Evolutionary conservation across 2,797 vertebrate genomes (phyloP), one percentile per base, ranked within the genome.

Genomic region (Sphenopsis melanotis): DNA sequence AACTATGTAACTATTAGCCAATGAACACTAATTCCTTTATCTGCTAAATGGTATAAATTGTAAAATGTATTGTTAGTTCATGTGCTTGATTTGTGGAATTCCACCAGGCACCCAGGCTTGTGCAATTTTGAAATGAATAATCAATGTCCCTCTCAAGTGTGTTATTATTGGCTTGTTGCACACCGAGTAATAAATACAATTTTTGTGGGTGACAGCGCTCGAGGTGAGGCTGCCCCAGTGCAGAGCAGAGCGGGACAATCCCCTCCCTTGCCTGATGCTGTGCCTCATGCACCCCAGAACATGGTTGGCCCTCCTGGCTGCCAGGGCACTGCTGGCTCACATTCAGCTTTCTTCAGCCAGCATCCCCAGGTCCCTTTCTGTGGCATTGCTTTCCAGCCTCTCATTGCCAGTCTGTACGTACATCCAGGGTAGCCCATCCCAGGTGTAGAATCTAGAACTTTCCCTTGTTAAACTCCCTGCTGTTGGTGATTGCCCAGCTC

Each of bases 301-400:
- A 39, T 0, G 0, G 0, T 2, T 77, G n/a, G n/a, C 56, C 29
- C 29, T 63, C 11, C 29, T 76, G 49, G 29, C 57, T 77, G 37
- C 42, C 50, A 22, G 50, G 50, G n/a, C 71, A 14, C 42, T 50
- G 24, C 29, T 83, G 64, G 3, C 21, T 70, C 42, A 17, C 1
- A 3, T 10, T 39, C 15, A 22, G 0, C 37, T 64, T 76, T 8
- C 36, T 12, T 19, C 0, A 0, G 26, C 29, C 29, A 52, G 57
- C 9, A 46, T 15, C 21, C 24, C 8, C 21, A 22, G 9, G 37
- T 63, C 17, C 37, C 15, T 77, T 77, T 64, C n/a, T 18, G 7
- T 14, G 10, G 17, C 12, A 3, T 18, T 70, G 50, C 21, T 26
- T 37, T 77, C 37, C 50, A 64, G 57, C 29, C 29, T 64, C 37